Conservation (phyloP, 2,113 vertebrate species). For the Elephantulus edwardii region DNA sequence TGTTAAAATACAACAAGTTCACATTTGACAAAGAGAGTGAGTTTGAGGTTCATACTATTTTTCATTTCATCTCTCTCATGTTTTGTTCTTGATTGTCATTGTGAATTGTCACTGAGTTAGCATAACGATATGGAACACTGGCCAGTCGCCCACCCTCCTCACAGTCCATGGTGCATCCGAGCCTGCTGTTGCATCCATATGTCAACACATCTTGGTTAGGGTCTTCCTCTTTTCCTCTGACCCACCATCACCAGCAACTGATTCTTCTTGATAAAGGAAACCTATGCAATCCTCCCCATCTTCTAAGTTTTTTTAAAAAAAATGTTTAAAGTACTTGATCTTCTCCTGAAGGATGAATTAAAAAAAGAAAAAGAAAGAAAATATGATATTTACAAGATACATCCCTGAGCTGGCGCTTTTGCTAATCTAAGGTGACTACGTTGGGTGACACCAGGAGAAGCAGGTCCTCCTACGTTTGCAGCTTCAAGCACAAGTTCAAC, state of each 20-base stretch:
- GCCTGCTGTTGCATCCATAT: not conserved
- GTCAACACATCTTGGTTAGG: no score
- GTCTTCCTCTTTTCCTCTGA: no score
- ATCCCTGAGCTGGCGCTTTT: not conserved
- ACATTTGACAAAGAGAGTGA: not conserved
- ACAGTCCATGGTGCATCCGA: not conserved
- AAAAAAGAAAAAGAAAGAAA: not conserved
- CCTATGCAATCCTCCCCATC: not conserved
- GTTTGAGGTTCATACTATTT: not conserved
- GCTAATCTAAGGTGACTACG: not conserved
- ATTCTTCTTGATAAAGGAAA: not conserved
- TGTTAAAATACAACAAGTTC: not conserved
- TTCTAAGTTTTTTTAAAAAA: constrained; percentile 26
- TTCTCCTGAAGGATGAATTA: constrained; percentile 10
- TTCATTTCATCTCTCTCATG: not conserved
- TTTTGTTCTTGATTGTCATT: constrained; percentile 23
- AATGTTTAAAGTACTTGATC: not conserved
- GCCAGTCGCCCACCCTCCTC: not conserved
- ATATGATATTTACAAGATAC: not conserved
- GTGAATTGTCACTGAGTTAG: not conserved
- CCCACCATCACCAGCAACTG: not conserved
- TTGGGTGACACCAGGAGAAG: not conserved
- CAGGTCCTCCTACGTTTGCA: not conserved
- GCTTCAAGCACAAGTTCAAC: constrained; percentile 1
- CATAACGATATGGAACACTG: not conserved